Evolutionary conservation across 1,140 invertebrate genomes (phyloP).

Genomic region (Anadara kagoshimensis): DNA sequence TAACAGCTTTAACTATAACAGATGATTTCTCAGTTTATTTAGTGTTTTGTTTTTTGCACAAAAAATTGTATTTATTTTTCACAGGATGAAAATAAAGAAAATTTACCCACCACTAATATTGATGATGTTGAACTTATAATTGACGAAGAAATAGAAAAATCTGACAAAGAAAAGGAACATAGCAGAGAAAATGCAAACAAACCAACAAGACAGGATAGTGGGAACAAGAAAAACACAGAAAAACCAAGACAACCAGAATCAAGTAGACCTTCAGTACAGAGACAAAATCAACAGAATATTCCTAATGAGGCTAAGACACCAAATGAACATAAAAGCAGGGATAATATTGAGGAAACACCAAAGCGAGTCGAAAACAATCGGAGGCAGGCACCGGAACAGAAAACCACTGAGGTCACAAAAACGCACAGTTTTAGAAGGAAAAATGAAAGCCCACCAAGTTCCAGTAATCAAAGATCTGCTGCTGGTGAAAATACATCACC

Average conservation of each 20-base stretch:
- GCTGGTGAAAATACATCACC: background rate
- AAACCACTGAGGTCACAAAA: background rate
- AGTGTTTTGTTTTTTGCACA: background rate
- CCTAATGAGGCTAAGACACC: too few species aligned
- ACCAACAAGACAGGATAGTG: background rate
- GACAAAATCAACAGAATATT: too few species aligned
- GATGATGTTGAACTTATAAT: constrained; percentile 63
- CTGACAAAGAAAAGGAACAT: background rate
- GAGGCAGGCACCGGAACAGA: too few species aligned
- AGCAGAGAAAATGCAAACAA: background rate
- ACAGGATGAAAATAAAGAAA: constrained; percentile 64
- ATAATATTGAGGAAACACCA: too few species aligned
- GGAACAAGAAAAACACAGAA: background rate
- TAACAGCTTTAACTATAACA: too few species aligned
- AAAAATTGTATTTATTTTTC: constrained; percentile 11
- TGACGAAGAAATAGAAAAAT: constrained; percentile 42
- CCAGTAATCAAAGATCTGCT: background rate
- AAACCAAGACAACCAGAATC: too few species aligned
- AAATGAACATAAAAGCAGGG: too few species aligned
- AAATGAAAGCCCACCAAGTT: background rate
- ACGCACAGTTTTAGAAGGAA: background rate
- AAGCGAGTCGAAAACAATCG: too few species aligned
- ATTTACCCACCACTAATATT: constrained; percentile 59
- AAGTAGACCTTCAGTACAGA: too few species aligned
- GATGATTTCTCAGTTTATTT: background rate